These are phyloP conservation scores for Cheirogaleus major DNA, from an alignment of 2,797 vertebrate species.

Conservation along the genomic window DNA sequence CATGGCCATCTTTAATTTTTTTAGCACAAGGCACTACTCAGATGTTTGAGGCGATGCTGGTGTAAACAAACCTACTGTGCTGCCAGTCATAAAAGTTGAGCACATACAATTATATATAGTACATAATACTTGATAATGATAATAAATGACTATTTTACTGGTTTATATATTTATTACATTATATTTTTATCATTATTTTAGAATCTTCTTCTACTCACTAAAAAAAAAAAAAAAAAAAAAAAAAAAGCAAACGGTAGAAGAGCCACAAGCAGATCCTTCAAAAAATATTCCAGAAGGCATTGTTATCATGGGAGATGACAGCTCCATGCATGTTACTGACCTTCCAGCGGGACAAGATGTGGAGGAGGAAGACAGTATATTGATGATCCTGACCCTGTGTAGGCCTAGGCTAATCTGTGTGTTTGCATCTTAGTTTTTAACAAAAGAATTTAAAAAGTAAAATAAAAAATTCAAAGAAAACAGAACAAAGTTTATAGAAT, in stretches of 20 bases:
- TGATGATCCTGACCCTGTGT: background rate
- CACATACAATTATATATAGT: background rate
- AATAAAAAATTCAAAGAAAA: background rate
- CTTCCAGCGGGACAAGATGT: background rate
- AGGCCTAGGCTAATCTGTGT: background rate
- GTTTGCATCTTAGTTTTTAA: background rate
- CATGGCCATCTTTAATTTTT: background rate
- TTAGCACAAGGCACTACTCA: background rate
- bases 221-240: background rate
- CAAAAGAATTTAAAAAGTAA: background rate
- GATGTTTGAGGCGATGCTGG: background rate
- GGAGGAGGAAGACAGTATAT: background rate
- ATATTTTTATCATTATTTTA: background rate
- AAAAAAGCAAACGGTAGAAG: background rate
- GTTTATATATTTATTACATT: background rate
- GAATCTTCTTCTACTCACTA: background rate
- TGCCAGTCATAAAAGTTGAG: background rate
- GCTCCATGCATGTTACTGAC: no score
- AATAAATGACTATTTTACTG: background rate
- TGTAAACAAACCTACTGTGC: background rate
- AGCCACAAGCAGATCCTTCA: background rate
- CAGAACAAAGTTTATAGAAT: background rate
- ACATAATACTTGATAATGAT: background rate
- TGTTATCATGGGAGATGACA: background rate
- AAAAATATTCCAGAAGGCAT: background rate